phyloP scores from a whole-genome alignment of 2,797 vertebrate genomes.

The Atherinosoma microstoma region DNA sequence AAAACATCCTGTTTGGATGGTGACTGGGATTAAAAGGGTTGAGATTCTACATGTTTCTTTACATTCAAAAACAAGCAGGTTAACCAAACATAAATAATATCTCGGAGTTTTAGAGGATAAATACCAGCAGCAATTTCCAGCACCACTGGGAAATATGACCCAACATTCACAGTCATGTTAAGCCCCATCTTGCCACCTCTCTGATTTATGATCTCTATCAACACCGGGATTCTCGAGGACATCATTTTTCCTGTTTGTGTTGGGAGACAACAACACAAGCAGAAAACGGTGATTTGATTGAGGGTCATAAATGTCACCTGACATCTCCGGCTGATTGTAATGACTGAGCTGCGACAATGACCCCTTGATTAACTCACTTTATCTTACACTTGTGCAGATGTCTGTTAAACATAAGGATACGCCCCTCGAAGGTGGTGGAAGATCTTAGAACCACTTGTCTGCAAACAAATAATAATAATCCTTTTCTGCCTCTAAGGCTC shows the following conservation, averaged over 20 bases:
- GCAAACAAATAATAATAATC: not conserved
- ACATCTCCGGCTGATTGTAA: conserved; percentile 1
- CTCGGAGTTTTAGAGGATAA: too few relatives aligned
- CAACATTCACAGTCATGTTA: not conserved
- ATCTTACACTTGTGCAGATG: not conserved
- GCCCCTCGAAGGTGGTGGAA: not conserved
- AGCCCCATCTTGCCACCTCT: not conserved
- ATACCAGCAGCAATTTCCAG: too few relatives aligned
- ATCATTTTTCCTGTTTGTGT: not conserved
- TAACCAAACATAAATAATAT: too few relatives aligned
- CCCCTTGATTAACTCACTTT: conserved; percentile 21
- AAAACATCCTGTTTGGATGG: too few relatives aligned
- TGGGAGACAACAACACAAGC: not conserved
- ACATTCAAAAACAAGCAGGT: too few relatives aligned
- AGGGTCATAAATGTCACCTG: conserved; percentile 26
- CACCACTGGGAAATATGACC: not conserved
- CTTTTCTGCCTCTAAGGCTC: not conserved
- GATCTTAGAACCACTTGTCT: not conserved
- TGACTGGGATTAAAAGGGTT: too few relatives aligned
- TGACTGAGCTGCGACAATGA: conserved; percentile 8
- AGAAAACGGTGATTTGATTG: conserved; percentile 30
- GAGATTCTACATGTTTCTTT: too few relatives aligned
- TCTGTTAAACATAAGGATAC: conserved; percentile 1
- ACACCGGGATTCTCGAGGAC: not conserved
- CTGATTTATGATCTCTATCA: not conserved